Conservation (phyloP, 2,888 invertebrate genomes). For the Dyspetes luteomarginatus region DNA sequence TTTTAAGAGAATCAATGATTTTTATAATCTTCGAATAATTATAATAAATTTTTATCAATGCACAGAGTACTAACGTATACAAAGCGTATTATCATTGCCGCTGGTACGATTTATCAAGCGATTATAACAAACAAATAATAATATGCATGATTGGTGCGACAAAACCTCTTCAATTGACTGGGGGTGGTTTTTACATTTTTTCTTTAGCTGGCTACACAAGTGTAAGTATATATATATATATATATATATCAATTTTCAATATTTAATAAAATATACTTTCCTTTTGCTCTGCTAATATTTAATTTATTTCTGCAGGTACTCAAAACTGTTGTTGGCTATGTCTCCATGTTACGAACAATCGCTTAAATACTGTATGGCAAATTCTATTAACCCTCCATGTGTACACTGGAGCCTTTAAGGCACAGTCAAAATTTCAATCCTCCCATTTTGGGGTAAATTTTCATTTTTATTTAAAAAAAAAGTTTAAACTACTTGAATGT, state of each 20-base stretch:
- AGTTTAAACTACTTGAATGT: too few species aligned
- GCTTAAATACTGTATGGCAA: conserved; percentile 17
- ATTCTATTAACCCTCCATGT: background rate
- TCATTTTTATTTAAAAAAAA: too few species aligned
- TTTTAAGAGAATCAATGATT: background rate
- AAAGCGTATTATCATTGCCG: conserved; percentile 85
- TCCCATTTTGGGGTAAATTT: too few species aligned
- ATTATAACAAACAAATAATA: conserved; percentile 83
- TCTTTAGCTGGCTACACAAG: conserved; percentile 84
- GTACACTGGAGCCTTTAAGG: too few species aligned
- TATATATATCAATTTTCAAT: background rate
- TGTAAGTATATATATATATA: conserved; percentile 78
- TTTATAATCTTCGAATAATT: background rate
- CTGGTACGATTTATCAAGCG: conserved; percentile 84
- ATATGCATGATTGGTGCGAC: conserved; percentile 85
- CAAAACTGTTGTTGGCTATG: conserved; percentile 59
- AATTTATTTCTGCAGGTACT: conserved; percentile 62
- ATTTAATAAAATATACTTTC: too few species aligned
- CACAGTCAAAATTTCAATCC: too few species aligned
- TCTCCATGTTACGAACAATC: conserved; percentile 59
- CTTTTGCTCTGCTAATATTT: background rate
- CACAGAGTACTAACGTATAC: conserved; percentile 83
- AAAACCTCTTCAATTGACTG: conserved; percentile 84
- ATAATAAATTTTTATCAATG: background rate
- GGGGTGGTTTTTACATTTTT: conserved; percentile 85